A percentile compares a stretch with the other conserved stretches of the same genome.
phyloP scores from a whole-genome alignment of 2,113 vertebrate species.

The Plestiodon gilberti region DNA sequence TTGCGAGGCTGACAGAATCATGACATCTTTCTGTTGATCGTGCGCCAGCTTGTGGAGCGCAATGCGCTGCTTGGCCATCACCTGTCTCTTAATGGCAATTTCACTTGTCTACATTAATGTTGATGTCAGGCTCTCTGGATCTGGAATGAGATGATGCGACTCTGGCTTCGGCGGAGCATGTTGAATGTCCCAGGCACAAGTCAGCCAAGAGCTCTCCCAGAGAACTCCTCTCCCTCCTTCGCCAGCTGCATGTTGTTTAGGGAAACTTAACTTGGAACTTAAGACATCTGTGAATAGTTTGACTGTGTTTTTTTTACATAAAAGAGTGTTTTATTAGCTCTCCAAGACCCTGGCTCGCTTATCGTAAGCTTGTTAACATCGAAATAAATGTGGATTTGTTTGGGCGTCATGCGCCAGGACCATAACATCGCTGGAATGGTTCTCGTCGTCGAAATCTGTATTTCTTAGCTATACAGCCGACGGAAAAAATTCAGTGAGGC shows the following conservation, averaged over 20 bases:
- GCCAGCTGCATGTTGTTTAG: constrained; percentile 22
- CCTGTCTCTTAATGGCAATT: not conserved
- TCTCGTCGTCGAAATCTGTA: not conserved
- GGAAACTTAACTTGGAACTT: constrained; percentile 5
- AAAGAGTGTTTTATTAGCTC: constrained; percentile 23
- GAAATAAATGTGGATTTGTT: constrained; percentile 9
- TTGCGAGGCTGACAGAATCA: too few relatives aligned
- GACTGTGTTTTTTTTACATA: constrained; percentile 15
- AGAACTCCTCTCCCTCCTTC: not conserved
- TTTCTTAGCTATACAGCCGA: not conserved
- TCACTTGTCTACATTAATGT: not conserved
- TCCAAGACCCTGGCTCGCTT: constrained; percentile 6
- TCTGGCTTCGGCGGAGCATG: not conserved
- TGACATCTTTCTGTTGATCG: not conserved
- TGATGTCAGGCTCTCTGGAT: not conserved
- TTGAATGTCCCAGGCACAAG: not conserved
- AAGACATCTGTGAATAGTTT: constrained; percentile 20
- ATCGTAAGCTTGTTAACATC: not conserved
- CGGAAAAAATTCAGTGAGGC: not conserved
- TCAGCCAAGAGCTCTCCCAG: constrained; percentile 13
- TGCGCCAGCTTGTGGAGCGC: too few relatives aligned
- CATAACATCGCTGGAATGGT: not conserved
- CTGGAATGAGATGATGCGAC: not conserved
- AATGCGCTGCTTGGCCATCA: not conserved
- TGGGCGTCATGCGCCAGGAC: not conserved